phyloP scores from a whole-genome alignment of 2,113 vertebrate genomes.

The Aphyosemion australe region DNA sequence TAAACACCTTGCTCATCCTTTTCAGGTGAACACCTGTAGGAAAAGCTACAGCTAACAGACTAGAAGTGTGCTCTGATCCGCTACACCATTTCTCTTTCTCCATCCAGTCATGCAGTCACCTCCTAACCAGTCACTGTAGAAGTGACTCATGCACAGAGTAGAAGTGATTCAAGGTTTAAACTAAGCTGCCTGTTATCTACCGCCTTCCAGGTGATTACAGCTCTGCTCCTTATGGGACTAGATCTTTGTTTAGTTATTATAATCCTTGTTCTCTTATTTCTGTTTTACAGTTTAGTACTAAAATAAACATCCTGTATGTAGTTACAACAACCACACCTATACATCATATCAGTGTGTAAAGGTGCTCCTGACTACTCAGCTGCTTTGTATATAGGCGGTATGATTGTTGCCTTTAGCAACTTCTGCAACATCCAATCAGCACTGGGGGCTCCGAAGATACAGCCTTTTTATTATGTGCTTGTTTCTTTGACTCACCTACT shows the following conservation, averaged over 20 bases:
- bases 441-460: no score
- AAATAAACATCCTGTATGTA: neutral
- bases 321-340: neutral
- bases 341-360: neutral
- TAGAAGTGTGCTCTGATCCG: constrained; percentile 39
- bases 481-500: neutral
- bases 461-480: neutral
- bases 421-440: neutral
- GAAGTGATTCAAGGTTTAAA: constrained; percentile 23
- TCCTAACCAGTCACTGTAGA: constrained; percentile 12
- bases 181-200: constrained; percentile 22
- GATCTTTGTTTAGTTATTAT: no score
- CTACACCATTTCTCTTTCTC: constrained; percentile 15
- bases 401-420: neutral
- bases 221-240: neutral
- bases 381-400: neutral
- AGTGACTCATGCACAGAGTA: constrained; percentile 14
- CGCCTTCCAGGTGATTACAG: constrained; percentile 9
- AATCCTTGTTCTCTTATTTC: neutral
- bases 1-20: constrained; percentile 25
- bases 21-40: constrained; percentile 31
- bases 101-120: constrained; percentile 1
- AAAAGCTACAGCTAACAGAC: constrained; percentile 45
- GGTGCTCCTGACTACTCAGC: neutral
- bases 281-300: neutral